Percentiles rank a stretch among this genome's conserved stretches.
These are phyloP conservation scores for Drosophila atripex DNA, from an alignment of 2,888 invertebrate species.

Conservation along the genomic window DNA sequence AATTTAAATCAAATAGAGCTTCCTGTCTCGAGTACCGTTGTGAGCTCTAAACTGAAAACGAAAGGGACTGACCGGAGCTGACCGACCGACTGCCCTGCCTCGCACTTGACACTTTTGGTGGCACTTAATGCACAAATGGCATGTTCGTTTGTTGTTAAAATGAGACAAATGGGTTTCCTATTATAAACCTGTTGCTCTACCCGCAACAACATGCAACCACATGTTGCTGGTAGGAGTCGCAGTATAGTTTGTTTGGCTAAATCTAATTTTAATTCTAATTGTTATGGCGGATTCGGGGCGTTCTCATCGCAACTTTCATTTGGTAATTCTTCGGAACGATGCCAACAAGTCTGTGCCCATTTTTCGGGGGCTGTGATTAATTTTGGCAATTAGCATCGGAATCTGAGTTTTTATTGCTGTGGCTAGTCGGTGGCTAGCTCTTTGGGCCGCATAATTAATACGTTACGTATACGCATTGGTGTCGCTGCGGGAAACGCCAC, in stretches of 20 bases:
- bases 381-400: conserved; percentile 61
- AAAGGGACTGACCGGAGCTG: conserved; percentile 33
- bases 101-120: conserved; percentile 67
- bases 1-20: conserved; percentile 42
- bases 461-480: conserved; percentile 70
- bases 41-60: conserved; percentile 12
- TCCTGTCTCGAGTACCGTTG: conserved; percentile 32
- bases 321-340: conserved; percentile 34
- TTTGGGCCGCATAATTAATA: conserved; percentile 67
- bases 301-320: conserved; percentile 63
- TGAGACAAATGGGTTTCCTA: conserved; percentile 61
- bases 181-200: conserved; percentile 33
- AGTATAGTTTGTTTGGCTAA: conserved; percentile 33
- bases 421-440: conserved; percentile 29
- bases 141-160: conserved; percentile 59
- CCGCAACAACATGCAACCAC: conserved; percentile 59
- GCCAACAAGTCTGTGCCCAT: conserved; percentile 47
- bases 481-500: conserved; percentile 70
- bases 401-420: conserved; percentile 24
- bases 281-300: neutral
- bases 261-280: conserved; percentile 56
- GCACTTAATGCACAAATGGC: conserved; percentile 71
- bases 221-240: conserved; percentile 12
- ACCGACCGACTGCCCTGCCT: conserved; percentile 37
- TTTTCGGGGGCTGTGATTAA: conserved; percentile 55